Evolutionary conservation across 1,140 invertebrate species (phyloP).

Genomic region (Radopholus similis): DNA sequence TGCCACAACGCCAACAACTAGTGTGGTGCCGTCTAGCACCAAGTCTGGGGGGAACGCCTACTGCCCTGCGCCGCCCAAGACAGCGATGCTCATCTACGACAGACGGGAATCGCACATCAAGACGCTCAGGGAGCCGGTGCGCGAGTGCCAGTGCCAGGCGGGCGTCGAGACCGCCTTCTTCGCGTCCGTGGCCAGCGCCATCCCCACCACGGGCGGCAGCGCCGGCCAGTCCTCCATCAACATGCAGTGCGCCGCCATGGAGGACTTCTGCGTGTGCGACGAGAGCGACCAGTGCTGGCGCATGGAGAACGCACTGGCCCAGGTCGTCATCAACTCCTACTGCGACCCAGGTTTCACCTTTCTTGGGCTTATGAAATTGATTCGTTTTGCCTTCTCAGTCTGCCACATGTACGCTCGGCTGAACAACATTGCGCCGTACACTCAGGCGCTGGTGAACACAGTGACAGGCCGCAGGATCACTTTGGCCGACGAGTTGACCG

Average conservation of each 20-base stretch:
- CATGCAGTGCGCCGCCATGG: not conserved
- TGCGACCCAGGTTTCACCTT: constrained; percentile 4
- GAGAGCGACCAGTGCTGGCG: not conserved
- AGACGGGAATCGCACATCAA: not conserved
- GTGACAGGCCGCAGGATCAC: not conserved
- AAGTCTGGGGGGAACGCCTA: too few relatives aligned
- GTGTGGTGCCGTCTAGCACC: too few relatives aligned
- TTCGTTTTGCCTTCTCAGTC: too few relatives aligned
- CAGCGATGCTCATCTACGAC: constrained; percentile 4
- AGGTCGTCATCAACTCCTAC: constrained; percentile 1
- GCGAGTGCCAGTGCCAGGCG: not conserved
- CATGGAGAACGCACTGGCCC: not conserved
- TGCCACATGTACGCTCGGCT: not conserved
- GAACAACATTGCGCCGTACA: constrained; percentile 4
- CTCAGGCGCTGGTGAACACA: constrained; percentile 1
- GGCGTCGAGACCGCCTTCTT: not conserved
- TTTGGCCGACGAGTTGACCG: not conserved
- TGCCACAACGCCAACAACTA: too few relatives aligned
- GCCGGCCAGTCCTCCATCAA: not conserved
- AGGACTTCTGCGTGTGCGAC: not conserved
- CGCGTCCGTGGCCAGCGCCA: not conserved
- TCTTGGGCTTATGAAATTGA: too few relatives aligned
- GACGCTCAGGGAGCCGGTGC: not conserved
- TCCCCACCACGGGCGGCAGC: not conserved
- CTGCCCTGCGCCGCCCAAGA: not conserved